Conservation (phyloP, 2,888 invertebrate species). For the Agrotis ipsilon region DNA sequence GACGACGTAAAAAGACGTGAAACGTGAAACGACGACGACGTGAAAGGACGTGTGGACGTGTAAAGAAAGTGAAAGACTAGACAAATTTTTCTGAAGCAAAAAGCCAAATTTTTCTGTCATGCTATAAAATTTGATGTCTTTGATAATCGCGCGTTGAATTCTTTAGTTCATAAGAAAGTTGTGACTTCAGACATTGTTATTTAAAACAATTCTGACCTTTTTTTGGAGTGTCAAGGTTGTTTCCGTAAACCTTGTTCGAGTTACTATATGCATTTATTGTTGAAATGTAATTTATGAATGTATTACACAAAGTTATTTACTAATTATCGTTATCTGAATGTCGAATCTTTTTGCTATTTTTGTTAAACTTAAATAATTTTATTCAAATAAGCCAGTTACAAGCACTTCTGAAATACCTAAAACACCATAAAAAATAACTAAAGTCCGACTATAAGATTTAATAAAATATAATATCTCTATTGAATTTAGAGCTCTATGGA, state of each 20-base stretch:
- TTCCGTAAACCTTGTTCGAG: slow-evolving; percentile 35
- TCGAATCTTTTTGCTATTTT: slow-evolving; percentile 6
- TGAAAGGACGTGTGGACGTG: too few relatives aligned
- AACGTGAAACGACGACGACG: too few relatives aligned
- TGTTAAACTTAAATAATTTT: too few relatives aligned
- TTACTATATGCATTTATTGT: slow-evolving; percentile 15
- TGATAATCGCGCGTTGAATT: slow-evolving; percentile 5
- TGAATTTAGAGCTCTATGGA: too few relatives aligned
- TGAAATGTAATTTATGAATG: slow-evolving; percentile 10
- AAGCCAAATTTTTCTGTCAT: background rate
- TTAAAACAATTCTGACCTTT: background rate
- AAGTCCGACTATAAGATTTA: too few relatives aligned
- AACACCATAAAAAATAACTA: too few relatives aligned
- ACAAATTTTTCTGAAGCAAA: slow-evolving; percentile 16
- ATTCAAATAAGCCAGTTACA: too few relatives aligned
- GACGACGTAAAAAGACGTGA: background rate
- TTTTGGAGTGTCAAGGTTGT: slow-evolving; percentile 25
- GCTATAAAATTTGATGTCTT: background rate
- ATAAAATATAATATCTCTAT: too few relatives aligned
- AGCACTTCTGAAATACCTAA: too few relatives aligned
- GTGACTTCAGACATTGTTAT: background rate
- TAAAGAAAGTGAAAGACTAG: slow-evolving; percentile 37
- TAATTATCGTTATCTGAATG: slow-evolving; percentile 35
- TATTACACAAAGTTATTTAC: background rate
- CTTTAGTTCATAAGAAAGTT: background rate